Evolutionary conservation across 2,797 vertebrate genomes (phyloP).

Genomic region (Muscicapa striata): DNA sequence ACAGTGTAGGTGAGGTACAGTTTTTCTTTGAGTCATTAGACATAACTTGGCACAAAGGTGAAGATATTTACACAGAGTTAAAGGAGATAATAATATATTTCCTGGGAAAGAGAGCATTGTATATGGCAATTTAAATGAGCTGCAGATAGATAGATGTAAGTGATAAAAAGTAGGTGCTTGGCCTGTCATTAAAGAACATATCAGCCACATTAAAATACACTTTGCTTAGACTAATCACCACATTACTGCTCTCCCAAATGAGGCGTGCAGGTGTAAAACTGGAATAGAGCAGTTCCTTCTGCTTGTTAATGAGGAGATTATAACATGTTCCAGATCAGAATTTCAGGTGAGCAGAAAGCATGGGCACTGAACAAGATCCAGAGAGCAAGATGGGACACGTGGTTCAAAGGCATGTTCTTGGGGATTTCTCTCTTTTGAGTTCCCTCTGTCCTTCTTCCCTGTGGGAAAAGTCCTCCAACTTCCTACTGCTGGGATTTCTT

Average conservation of each 20-base stretch:
- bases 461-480: neutral
- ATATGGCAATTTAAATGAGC: neutral
- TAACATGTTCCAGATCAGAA: neutral
- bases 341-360: neutral
- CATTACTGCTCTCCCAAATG: neutral
- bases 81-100: neutral
- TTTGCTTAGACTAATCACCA: neutral
- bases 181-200: neutral
- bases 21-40: neutral
- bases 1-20: neutral
- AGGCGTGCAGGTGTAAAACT: neutral
- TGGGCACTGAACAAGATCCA: neutral
- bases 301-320: neutral
- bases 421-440: neutral
- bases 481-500: neutral
- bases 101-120: neutral
- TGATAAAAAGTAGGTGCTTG: neutral
- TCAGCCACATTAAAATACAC: neutral
- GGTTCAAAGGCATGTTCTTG: neutral
- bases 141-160: neutral
- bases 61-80: neutral
- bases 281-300: neutral
- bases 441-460: neutral
- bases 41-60: neutral
- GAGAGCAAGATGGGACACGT: neutral